Conservation (phyloP, 2,888 invertebrate species). For the Caenorhabditis japonica region DNA sequence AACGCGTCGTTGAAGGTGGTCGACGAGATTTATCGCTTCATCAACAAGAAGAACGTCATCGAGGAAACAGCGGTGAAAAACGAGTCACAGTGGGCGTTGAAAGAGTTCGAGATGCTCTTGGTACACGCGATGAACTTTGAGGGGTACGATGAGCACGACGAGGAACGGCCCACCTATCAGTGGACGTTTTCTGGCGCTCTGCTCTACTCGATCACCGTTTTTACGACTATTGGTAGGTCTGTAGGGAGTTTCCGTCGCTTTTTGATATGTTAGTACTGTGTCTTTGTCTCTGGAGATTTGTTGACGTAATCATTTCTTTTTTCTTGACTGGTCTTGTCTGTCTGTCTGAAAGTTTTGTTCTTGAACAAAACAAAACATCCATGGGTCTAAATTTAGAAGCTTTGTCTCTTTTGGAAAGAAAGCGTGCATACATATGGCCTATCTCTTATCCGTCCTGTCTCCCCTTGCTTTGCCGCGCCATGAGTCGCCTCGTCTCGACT, state of each 20-base stretch:
- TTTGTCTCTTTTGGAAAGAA: too few relatives aligned
- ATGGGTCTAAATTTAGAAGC: too few relatives aligned
- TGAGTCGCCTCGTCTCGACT: background rate
- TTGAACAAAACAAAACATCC: too few relatives aligned
- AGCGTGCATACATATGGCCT: too few relatives aligned
- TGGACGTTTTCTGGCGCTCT: conserved; percentile 79
- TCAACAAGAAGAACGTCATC: conserved; percentile 75
- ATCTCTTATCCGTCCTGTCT: too few relatives aligned
- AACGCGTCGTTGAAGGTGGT: conserved; percentile 75
- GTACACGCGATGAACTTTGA: conserved; percentile 78
- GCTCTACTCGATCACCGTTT: conserved; percentile 79
- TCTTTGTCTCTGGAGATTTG: conserved; percentile 9
- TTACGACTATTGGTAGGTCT: conserved; percentile 78
- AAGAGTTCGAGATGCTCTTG: conserved; percentile 78
- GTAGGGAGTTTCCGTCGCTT: conserved; percentile 27
- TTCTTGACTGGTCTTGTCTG: too few relatives aligned
- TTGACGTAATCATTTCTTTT: too few relatives aligned
- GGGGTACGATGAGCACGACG: conserved; percentile 77
- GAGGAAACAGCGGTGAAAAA: conserved; percentile 73
- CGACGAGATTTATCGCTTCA: conserved; percentile 76
- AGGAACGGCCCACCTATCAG: conserved; percentile 73
- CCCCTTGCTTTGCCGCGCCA: too few relatives aligned
- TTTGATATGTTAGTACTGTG: background rate
- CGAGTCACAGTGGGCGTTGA: conserved; percentile 73
- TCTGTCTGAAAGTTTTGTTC: too few relatives aligned